Conservation (phyloP, 2,113 vertebrate genomes). For the Hippoglossus stenolepis region DNA sequence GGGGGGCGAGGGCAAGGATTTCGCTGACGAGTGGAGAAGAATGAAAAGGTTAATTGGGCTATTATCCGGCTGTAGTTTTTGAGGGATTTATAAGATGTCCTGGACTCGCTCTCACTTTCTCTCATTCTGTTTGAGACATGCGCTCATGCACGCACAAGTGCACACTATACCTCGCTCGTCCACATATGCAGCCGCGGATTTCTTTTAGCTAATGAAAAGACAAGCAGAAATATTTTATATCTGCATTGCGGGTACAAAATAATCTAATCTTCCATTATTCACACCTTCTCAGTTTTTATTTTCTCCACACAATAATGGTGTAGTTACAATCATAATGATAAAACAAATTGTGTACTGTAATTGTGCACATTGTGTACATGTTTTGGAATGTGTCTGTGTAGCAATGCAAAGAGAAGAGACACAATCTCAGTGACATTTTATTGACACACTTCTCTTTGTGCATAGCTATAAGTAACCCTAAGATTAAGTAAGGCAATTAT, state of each 20-base stretch:
- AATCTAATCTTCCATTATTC: background rate
- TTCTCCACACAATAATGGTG: background rate
- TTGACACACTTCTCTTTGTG: too few relatives aligned
- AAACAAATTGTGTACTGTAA: background rate
- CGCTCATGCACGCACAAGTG: slow-evolving; percentile 30
- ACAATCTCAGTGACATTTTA: too few relatives aligned
- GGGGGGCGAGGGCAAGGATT: slow-evolving; percentile 70
- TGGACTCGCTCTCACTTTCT: slow-evolving; percentile 65
- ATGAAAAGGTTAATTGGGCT: slow-evolving; percentile 88
- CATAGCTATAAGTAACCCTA: too few relatives aligned
- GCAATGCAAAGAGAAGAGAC: too few relatives aligned
- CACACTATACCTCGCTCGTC: slow-evolving; percentile 17
- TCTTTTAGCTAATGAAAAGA: background rate
- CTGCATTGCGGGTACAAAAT: background rate
- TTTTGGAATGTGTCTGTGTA: too few relatives aligned
- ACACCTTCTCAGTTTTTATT: background rate
- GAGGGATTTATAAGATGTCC: slow-evolving; percentile 84
- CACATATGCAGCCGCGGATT: background rate
- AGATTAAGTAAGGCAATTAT: too few relatives aligned
- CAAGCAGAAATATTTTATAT: too few relatives aligned
- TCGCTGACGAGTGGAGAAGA: slow-evolving; percentile 78
- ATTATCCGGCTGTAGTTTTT: slow-evolving; percentile 85
- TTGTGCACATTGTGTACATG: too few relatives aligned
- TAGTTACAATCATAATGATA: background rate
- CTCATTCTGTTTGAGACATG: slow-evolving; percentile 61